phyloP scores from a whole-genome alignment of 2,113 vertebrate species.

The Chiloscyllium plagiosum region DNA sequence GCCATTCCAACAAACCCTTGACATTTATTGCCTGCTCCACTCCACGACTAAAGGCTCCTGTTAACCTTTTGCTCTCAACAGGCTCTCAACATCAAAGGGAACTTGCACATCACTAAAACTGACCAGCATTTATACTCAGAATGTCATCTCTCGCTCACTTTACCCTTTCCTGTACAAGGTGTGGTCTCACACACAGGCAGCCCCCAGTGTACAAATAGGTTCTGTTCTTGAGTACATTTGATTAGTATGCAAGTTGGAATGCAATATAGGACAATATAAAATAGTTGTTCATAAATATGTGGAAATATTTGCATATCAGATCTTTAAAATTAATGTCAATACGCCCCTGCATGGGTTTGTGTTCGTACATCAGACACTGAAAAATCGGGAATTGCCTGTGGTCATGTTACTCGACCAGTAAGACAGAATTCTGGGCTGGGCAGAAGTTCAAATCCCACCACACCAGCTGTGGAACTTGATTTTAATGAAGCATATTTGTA shows the following conservation, averaged over 20 bases:
- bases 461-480: background rate
- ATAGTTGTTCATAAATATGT: too few species aligned
- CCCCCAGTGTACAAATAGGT: too few species aligned
- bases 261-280: too few species aligned
- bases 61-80: background rate
- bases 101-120: background rate
- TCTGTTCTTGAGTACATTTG: too few species aligned
- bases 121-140: background rate
- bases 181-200: too few species aligned
- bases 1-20: background rate
- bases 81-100: background rate
- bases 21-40: background rate
- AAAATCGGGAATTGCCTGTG: too few species aligned
- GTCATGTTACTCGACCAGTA: background rate
- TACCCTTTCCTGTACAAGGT: background rate
- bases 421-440: background rate
- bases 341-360: too few species aligned
- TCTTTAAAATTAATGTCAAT: too few species aligned
- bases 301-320: too few species aligned
- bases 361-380: too few species aligned
- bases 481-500: background rate
- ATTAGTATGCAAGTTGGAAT: too few species aligned
- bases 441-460: background rate
- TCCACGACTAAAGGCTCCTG: background rate
- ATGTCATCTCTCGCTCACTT: background rate